Percentiles rank a stretch among this genome's conserved stretches.
Evolutionary conservation across 1,140 invertebrate genomes (phyloP).

Genomic region (Zophobas morio): DNA sequence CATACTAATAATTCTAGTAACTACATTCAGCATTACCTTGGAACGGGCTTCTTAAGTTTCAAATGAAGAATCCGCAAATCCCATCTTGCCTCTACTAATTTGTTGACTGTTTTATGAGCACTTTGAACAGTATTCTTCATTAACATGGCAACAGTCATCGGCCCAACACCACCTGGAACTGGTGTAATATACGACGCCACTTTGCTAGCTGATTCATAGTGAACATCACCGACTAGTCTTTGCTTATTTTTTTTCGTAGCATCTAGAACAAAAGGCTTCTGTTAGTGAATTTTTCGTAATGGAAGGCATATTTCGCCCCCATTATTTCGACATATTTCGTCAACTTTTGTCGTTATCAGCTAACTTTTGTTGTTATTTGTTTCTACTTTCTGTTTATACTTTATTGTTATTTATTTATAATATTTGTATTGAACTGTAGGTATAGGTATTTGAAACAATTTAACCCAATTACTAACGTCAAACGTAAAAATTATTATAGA

Average conservation of each 20-base stretch:
- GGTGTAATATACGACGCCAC: slow-evolving; percentile 94
- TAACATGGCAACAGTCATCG: slow-evolving; percentile 99
- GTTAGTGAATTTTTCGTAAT: neutral
- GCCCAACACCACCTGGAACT: slow-evolving; percentile 98
- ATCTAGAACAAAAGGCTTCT: slow-evolving; percentile 74
- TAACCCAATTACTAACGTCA: too few species aligned
- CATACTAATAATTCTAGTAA: neutral
- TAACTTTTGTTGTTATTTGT: too few species aligned
- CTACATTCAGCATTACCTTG: slow-evolving; percentile 71
- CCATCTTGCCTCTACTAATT: slow-evolving; percentile 75
- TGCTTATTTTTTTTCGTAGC: slow-evolving; percentile 86
- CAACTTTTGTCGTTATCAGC: too few species aligned
- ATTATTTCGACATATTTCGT: too few species aligned
- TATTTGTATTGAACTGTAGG: too few species aligned
- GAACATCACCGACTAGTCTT: slow-evolving; percentile 95
- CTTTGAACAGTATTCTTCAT: slow-evolving; percentile 95
- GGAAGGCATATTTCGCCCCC: too few species aligned
- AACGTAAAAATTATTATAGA: too few species aligned
- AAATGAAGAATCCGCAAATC: slow-evolving; percentile 75
- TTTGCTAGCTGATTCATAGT: slow-evolving; percentile 83
- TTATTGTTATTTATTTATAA: too few species aligned
- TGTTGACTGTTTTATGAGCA: slow-evolving; percentile 77
- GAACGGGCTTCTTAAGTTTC: slow-evolving; percentile 76
- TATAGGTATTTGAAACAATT: too few species aligned
- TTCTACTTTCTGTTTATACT: too few species aligned